phyloP scores from a whole-genome alignment of 2,113 vertebrate species.

The Rhabdornis inornatus region DNA sequence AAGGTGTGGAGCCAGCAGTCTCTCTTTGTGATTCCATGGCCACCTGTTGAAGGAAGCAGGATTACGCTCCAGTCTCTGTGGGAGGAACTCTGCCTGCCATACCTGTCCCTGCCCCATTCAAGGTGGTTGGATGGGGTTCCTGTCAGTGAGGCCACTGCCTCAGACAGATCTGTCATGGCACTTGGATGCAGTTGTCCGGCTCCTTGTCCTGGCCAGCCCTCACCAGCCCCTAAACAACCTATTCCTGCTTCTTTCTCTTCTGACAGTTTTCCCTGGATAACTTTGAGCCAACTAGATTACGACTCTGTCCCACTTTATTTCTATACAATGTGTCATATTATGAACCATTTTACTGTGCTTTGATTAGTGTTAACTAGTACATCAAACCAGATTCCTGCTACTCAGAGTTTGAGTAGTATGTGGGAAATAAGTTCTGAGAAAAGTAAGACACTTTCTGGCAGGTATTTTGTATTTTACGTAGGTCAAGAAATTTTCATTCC shows the following conservation, averaged over 20 bases:
- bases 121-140: rapidly evolving
- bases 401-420: not conserved
- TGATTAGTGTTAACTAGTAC: not conserved
- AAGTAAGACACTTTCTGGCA: not conserved
- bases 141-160: not conserved
- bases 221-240: rapidly evolving
- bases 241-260: not conserved
- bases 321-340: not conserved
- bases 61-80: not conserved
- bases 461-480: not conserved
- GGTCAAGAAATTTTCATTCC: not conserved
- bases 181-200: not conserved
- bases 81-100: not conserved
- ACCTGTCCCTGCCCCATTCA: rapidly evolving
- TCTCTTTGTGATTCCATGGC: not conserved
- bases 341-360: not conserved
- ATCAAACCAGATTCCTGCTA: not conserved
- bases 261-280: not conserved
- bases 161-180: rapidly evolving
- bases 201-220: not conserved
- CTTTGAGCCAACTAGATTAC: not conserved
- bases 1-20: rapidly evolving
- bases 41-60: not conserved
- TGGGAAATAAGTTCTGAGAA: not conserved
- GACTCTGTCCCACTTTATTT: not conserved